Conservation (phyloP, 2,113 vertebrate species). For the Seriola rivoliana region DNA sequence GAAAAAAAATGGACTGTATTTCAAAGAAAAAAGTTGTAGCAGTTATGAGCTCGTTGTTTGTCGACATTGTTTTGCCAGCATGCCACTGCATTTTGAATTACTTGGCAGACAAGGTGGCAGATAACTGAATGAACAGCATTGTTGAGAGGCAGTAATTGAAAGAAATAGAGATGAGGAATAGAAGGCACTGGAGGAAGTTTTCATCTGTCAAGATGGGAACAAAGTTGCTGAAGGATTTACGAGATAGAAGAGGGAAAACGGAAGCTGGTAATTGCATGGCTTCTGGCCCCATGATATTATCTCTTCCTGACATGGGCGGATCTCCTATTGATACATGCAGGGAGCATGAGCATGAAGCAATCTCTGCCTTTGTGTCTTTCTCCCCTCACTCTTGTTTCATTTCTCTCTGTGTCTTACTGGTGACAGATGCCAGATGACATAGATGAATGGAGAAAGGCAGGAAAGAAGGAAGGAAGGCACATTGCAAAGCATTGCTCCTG, state of each 20-base stretch:
- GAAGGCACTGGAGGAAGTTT: slow-evolving; percentile 45
- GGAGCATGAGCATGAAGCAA: slow-evolving; percentile 56
- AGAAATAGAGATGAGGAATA: slow-evolving; percentile 50
- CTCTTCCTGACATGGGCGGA: slow-evolving; percentile 62
- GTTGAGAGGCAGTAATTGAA: slow-evolving; percentile 62
- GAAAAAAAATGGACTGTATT: slow-evolving; percentile 24
- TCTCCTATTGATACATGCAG: slow-evolving; percentile 60
- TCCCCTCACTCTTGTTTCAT: slow-evolving; percentile 27
- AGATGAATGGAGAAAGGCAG: slow-evolving; percentile 54
- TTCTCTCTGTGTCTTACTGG: slow-evolving; percentile 47
- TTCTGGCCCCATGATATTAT: slow-evolving; percentile 66
- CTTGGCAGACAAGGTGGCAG: slow-evolving; percentile 34
- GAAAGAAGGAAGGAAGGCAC: slow-evolving; percentile 17
- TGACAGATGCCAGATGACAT: slow-evolving; percentile 60
- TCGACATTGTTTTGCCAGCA: slow-evolving; percentile 53
- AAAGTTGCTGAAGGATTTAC: slow-evolving; percentile 67
- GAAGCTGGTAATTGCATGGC: slow-evolving; percentile 73
- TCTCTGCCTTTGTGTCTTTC: slow-evolving; percentile 31
- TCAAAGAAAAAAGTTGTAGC: slow-evolving; percentile 36
- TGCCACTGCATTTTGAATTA: slow-evolving; percentile 54
- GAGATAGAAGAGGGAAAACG: slow-evolving; percentile 48
- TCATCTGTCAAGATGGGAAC: slow-evolving; percentile 49
- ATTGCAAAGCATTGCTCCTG: slow-evolving; percentile 17
- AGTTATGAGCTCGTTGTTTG: slow-evolving; percentile 62
- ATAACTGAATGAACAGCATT: slow-evolving; percentile 48